Evolutionary conservation across 2,797 vertebrate genomes (phyloP).

Genomic region (Aythya fuligula): DNA sequence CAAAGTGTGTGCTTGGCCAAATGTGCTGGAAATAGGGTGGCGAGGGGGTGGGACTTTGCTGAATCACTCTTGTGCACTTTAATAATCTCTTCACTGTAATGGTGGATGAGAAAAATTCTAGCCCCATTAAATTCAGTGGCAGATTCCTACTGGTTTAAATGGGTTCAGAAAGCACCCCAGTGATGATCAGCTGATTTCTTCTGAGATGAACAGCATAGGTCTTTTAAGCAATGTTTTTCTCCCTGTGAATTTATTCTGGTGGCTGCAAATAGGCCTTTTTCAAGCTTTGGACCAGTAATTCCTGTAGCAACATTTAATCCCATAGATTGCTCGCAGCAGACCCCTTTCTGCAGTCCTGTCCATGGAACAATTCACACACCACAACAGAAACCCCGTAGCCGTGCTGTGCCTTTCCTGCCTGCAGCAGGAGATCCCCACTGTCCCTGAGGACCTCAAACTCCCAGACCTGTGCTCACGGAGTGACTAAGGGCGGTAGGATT

Average conservation of each 20-base stretch:
- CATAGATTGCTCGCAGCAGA: rapidly evolving
- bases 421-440: rapidly evolving
- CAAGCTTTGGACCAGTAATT: neutral
- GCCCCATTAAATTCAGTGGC: rapidly evolving
- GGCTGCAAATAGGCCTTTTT: neutral
- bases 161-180: neutral
- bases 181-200: neutral
- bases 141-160: neutral
- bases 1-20: neutral
- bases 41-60: neutral
- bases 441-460: neutral
- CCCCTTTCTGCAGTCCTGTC: rapidly evolving
- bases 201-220: rapidly evolving
- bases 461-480: rapidly evolving
- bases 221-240: rapidly evolving
- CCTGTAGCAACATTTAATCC: too few species aligned
- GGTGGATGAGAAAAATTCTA: neutral
- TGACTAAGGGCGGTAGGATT: neutral
- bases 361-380: rapidly evolving
- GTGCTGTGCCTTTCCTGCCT: neutral
- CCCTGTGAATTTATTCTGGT: rapidly evolving
- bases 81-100: neutral
- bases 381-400: neutral
- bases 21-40: neutral
- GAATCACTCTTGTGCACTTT: neutral